These are phyloP conservation scores for Cremastinae sp. DNA, from an alignment of 2,888 invertebrate species.

Conservation along the genomic window DNA sequence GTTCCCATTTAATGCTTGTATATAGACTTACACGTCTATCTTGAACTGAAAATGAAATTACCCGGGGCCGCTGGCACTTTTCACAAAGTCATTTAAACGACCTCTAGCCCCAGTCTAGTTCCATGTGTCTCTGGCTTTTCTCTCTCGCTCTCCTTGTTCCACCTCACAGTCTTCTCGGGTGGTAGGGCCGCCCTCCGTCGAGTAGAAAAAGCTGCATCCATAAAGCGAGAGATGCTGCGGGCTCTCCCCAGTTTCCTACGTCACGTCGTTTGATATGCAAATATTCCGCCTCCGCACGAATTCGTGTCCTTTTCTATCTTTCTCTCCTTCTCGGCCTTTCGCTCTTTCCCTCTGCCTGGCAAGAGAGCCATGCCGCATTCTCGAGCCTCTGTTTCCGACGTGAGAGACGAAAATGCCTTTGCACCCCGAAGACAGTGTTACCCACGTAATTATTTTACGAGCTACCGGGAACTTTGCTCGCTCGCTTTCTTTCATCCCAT, in stretches of 20 bases:
- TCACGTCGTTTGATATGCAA: conserved; percentile 66
- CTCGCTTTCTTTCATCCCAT: conserved; percentile 20
- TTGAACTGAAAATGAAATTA: conserved; percentile 61
- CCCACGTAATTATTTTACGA: conserved; percentile 62
- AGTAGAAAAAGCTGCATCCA: conserved; percentile 59
- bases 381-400: conserved; percentile 54
- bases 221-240: conserved; percentile 57
- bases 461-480: conserved; percentile 51
- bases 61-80: conserved; percentile 57
- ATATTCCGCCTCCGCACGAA: conserved; percentile 58
- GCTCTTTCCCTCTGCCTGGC: conserved; percentile 1
- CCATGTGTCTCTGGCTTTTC: conserved; percentile 11
- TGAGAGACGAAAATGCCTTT: conserved; percentile 57
- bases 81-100: conserved; percentile 59
- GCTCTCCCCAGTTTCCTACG: conserved; percentile 50
- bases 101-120: conserved; percentile 22
- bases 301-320: conserved; percentile 36
- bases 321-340: background rate
- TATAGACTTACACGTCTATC: conserved; percentile 35
- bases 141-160: conserved; percentile 2
- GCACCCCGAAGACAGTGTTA: conserved; percentile 49
- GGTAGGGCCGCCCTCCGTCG: conserved; percentile 19
- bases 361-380: conserved; percentile 41
- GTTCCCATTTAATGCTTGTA: conserved; percentile 36
- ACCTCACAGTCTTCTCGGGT: background rate